A percentile compares a stretch with the other conserved stretches of the same genome.
Evolutionary conservation across 2,888 invertebrate species (phyloP).

Genomic region (Volucella bombylans): DNA sequence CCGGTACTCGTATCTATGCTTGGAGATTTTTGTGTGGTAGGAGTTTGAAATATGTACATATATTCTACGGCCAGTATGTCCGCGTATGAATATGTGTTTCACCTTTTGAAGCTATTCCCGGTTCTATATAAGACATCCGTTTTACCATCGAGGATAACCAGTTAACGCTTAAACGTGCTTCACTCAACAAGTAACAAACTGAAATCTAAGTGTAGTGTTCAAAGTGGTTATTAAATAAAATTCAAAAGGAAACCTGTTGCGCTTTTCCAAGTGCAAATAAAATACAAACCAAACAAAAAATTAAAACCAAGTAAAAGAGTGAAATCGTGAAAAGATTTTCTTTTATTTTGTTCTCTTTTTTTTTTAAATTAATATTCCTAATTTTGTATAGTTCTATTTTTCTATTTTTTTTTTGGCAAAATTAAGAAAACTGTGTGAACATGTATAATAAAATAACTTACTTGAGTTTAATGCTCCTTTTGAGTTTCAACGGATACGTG

Average conservation of each 20-base stretch:
- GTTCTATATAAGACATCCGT: conserved; percentile 67
- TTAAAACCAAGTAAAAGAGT: conserved; percentile 1
- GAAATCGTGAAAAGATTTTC: conserved; percentile 27
- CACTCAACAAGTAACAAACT: conserved; percentile 66
- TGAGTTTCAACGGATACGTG: conserved; percentile 50
- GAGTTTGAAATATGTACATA: conserved; percentile 27
- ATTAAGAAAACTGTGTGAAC: background rate
- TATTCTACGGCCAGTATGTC: conserved; percentile 8
- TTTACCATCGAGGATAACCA: conserved; percentile 66
- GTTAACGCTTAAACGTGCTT: conserved; percentile 71
- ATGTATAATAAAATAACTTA: conserved; percentile 64
- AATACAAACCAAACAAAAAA: background rate
- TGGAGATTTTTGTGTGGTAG: background rate
- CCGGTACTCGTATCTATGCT: conserved; percentile 5
- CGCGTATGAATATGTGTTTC: conserved; percentile 33
- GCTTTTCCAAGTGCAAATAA: conserved; percentile 22
- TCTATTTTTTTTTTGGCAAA: background rate
- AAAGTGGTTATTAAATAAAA: conserved; percentile 31
- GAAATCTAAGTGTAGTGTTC: conserved; percentile 38
- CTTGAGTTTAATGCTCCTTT: conserved; percentile 35
- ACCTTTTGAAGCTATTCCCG: conserved; percentile 35
- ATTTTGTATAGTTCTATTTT: background rate
- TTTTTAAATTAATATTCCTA: conserved; percentile 1
- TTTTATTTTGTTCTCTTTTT: conserved; percentile 17
- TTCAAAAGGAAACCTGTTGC: conserved; percentile 54